Base-by-base conservation (phyloP, 2,797 vertebrate genomes). In the Acanthornis magna region DNA sequence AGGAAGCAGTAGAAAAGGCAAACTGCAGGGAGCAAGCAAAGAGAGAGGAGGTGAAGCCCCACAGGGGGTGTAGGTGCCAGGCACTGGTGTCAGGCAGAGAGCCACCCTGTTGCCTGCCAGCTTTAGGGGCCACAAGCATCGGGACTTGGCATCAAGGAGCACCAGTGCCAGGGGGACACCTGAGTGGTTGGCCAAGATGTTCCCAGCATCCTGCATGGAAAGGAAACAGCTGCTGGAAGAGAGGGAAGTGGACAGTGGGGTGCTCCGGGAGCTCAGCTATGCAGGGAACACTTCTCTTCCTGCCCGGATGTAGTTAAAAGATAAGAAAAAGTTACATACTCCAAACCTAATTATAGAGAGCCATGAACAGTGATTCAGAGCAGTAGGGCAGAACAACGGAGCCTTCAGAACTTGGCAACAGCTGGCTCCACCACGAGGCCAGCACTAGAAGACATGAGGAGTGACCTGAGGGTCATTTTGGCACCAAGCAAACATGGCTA, bases 51-150 rank as follows among this genome's bases (percentile, higher is more conserved):
- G 23, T 10, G 10, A 68, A 88, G 30, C 20, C 50, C 17, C 22
- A 43, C 2, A 7, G 10, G 2, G 0, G 10, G 7, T 50, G 10
- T 40, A 84, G 14, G 16, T 61, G 29, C 48, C 2, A 3, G 72
- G 42, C 29, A 48, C 6, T 8, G 1, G 10, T 13, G 19, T 7
- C 13, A 43, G n/a, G 16, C 25, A 58, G 30, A 68, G 30, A 70
- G 14, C 17, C 2, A 4, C 10, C 0, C 0, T 1, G 1, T 15
- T 60, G 10, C 30, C 62, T 61, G 34, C 10, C 58, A 32, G 11
- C 14, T 66, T 61, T 30, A 26, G 4, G 10, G 45, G 29, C 57
- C 50, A 26, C 5, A 2, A 29, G 18, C 29, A 68, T 30, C 34
- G 29, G 32, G 50, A 55, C 21, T 53, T 65, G 61, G 32, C 42